Percentiles rank a stretch among this genome's conserved stretches.
Conservation (phyloP, 2,797 vertebrate genomes). For the Sus cebifrons region DNA sequence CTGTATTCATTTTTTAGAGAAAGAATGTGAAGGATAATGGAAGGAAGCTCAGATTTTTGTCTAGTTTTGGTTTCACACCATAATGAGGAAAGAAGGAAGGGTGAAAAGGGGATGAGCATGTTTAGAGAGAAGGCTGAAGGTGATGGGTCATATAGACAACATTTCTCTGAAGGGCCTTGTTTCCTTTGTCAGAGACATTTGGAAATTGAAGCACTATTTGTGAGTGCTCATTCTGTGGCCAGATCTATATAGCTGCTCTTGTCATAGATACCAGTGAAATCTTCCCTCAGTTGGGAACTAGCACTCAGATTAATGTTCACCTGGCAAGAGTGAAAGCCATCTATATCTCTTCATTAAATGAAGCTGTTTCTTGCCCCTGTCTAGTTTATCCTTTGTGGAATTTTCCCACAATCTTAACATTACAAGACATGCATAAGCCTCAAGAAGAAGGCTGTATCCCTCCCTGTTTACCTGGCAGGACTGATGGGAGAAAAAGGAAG, state of each 20-base stretch:
- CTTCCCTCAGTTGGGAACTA: neutral
- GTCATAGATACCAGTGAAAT: neutral
- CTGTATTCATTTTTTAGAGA: neutral
- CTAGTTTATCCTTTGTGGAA: neutral
- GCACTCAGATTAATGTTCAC: neutral
- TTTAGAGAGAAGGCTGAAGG: neutral
- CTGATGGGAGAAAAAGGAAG: neutral
- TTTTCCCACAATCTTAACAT: neutral
- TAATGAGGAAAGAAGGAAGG: neutral
- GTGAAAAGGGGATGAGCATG: fast-evolving
- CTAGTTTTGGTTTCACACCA: neutral
- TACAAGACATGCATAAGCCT: neutral
- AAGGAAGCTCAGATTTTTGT: neutral
- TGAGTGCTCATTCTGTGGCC: neutral
- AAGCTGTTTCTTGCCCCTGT: neutral
- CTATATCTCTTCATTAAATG: neutral
- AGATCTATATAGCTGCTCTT: neutral
- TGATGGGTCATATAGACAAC: neutral
- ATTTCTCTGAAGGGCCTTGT: neutral
- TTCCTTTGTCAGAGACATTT: slow-evolving; percentile 14
- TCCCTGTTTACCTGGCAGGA: neutral
- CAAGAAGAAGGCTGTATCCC: neutral
- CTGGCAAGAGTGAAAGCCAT: neutral
- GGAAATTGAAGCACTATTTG: slow-evolving; percentile 3
- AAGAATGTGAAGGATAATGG: neutral